Evolutionary conservation across 2,888 invertebrate species (phyloP).

Genomic region (Drosophila sordidapex): DNA sequence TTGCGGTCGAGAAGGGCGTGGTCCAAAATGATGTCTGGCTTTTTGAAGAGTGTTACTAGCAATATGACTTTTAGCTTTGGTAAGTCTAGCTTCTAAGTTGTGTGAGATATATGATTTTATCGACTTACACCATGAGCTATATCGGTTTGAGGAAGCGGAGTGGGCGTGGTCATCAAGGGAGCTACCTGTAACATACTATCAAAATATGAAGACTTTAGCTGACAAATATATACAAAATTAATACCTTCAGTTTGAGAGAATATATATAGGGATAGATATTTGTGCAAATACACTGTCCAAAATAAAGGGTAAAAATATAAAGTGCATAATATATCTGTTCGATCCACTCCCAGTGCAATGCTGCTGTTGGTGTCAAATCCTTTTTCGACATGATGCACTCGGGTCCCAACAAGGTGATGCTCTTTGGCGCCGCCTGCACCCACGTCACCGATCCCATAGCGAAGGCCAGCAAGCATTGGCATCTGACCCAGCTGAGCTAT

Average conservation of each 20-base stretch:
- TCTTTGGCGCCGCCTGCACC: constrained; percentile 98
- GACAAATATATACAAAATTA: too few relatives aligned
- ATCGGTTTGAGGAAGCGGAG: background rate
- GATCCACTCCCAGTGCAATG: constrained; percentile 90
- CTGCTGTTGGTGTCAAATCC: constrained; percentile 96
- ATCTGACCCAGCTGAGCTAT: constrained; percentile 97
- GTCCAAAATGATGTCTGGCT: background rate
- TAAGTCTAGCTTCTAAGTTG: too few relatives aligned
- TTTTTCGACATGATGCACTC: constrained; percentile 99
- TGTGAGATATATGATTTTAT: background rate
- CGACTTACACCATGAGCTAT: background rate
- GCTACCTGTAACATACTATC: too few relatives aligned
- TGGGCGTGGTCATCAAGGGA: too few relatives aligned
- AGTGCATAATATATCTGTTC: background rate
- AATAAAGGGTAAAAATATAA: background rate
- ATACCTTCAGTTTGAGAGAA: background rate
- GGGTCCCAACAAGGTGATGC: constrained; percentile 95
- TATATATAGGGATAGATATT: background rate
- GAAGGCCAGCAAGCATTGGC: constrained; percentile 98
- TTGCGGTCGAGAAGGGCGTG: background rate
- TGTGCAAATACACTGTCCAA: background rate
- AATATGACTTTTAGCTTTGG: background rate
- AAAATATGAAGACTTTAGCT: too few relatives aligned
- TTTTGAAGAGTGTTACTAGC: background rate
- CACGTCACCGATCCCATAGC: constrained; percentile 98